Base-by-base conservation (phyloP, 2,888 invertebrate species). In the Ichneumon xanthorius region DNA sequence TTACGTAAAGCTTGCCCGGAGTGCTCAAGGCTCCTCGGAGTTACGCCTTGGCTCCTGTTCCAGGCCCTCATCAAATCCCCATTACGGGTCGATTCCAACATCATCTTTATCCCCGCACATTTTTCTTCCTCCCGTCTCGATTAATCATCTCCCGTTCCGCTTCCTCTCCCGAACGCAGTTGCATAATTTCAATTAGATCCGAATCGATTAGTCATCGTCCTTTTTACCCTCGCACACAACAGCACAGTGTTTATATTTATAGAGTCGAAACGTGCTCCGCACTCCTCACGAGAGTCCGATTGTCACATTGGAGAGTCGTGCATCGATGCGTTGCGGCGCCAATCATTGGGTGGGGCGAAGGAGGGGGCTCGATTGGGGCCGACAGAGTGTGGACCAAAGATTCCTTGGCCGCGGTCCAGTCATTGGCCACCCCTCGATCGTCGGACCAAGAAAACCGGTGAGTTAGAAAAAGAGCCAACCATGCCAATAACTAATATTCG, bases 321-420 rank as follows among this genome's bases (percentile, higher is more conserved):
- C 81, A 81, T 71, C 85, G 78, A 85, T 85, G 85, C 78, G 85
- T 85, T 85, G 11, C 75, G 85, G 75, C 75, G 81, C 78, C 77
- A 73, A 81, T 45, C 40, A 67, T 71, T 63, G 40, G 55, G 37
- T 73, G 26, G 76, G 37, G 3, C 78, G 67, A 70, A 78, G 65
- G 63, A 75, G 79, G 40, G 70, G n/a, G 14, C 65, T 48, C 78
- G 78, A 85, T 82, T 61, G 82, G 82, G 85, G 79, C 72, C 85
- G 65, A 79, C 79, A 71, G 81, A 81, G 84, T 73, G 40, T 9
- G 37, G 30, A 55, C 53, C 6, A 14, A n/a, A 37, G 55, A 37
- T 19, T 55, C 33, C 19, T 58, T 45, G 71, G 71, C 71, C 72
- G 55, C 22, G 7, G 6, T 55, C 40, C 58, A 37, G 55, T 58